phyloP scores from a whole-genome alignment of 2,113 vertebrate species.

The Corythoichthys intestinalis region DNA sequence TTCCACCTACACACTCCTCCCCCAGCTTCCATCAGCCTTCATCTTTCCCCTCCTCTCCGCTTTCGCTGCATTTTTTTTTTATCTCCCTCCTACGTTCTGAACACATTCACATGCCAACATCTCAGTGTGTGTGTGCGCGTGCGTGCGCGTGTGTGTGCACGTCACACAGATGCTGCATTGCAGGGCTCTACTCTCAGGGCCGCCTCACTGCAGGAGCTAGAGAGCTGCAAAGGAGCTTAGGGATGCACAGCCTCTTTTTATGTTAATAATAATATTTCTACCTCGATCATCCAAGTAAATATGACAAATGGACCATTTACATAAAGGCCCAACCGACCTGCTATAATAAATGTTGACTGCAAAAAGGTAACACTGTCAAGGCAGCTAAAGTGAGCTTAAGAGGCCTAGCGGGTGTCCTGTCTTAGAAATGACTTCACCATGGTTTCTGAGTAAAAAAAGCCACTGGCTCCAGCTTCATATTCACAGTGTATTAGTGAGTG shows the following conservation, averaged over 20 bases:
- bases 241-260: slow-evolving; percentile 14
- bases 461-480: neutral
- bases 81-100: slow-evolving; percentile 56
- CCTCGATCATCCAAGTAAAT: neutral
- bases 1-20: slow-evolving; percentile 50
- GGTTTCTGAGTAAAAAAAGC: neutral
- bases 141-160: slow-evolving; percentile 36
- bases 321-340: neutral
- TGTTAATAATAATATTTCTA: neutral
- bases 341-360: neutral
- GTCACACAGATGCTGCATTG: slow-evolving; percentile 74
- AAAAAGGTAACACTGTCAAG: neutral
- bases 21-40: slow-evolving; percentile 48
- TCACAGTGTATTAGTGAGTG: neutral
- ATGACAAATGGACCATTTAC: neutral
- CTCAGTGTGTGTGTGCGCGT: slow-evolving; percentile 23
- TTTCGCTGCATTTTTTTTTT: slow-evolving; percentile 24
- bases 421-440: neutral
- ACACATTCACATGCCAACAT: slow-evolving; percentile 48
- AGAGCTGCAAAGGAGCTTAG: slow-evolving; percentile 31
- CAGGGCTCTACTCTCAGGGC: slow-evolving; percentile 63
- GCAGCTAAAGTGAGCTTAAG: neutral
- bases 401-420: neutral
- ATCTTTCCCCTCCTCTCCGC: slow-evolving; percentile 40
- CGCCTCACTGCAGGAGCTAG: slow-evolving; percentile 51